These are phyloP conservation scores for Talpa occidentalis DNA, from an alignment of 2,113 vertebrate genomes.

Conservation along the genomic window DNA sequence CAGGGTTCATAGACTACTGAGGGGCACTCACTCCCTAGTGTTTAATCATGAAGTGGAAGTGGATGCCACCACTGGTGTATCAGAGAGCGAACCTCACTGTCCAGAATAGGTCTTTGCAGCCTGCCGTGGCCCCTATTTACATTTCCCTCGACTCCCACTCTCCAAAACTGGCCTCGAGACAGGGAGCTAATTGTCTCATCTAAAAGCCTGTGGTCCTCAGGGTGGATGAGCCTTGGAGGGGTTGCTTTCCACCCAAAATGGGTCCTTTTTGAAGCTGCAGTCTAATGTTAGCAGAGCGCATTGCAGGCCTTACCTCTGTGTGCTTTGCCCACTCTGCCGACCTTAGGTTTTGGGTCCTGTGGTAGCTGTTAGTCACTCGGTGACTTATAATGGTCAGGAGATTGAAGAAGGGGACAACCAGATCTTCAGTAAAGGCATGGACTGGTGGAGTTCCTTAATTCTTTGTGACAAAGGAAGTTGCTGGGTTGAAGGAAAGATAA, in stretches of 20 bases:
- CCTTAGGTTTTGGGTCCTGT: background rate
- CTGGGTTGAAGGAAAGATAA: background rate
- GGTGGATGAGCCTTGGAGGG: background rate
- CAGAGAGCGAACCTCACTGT: background rate
- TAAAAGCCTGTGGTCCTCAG: background rate
- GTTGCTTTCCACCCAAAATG: background rate
- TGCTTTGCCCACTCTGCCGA: background rate
- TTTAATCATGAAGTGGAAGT: background rate
- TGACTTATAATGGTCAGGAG: background rate
- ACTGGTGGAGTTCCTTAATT: background rate
- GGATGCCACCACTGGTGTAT: no score
- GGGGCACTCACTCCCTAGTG: background rate
- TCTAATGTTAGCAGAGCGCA: background rate
- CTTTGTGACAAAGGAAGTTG: background rate
- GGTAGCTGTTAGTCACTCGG: background rate
- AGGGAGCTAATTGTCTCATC: background rate
- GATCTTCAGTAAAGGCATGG: background rate
- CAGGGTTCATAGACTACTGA: background rate
- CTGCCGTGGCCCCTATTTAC: background rate
- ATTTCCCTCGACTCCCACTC: background rate
- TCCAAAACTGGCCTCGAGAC: background rate
- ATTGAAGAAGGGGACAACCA: accelerated
- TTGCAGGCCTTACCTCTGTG: no score
- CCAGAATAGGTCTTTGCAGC: background rate
- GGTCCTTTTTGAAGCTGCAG: background rate